Conservation (phyloP, 2,888 invertebrate genomes). For the Diaphora mendica region DNA sequence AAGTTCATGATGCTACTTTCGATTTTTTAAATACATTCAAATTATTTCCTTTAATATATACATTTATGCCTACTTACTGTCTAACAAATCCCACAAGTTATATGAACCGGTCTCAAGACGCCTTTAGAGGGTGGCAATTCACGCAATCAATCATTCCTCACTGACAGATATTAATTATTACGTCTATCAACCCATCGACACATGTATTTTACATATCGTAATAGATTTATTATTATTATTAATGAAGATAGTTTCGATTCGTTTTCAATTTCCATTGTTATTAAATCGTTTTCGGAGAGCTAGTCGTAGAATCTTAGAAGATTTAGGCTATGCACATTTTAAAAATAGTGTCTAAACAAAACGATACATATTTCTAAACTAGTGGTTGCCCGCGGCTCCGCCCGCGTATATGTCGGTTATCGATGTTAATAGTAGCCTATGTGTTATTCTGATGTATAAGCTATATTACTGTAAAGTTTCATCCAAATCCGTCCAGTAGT, state of each 20-base stretch:
- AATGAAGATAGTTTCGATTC: neutral
- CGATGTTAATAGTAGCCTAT: no score
- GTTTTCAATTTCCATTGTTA: neutral
- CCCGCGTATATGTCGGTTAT: no score
- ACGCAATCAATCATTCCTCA: constrained; percentile 65
- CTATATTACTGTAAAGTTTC: no score
- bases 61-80: neutral
- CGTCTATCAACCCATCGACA: constrained; percentile 48
- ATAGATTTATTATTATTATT: constrained; percentile 27
- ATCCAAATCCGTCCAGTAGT: no score
- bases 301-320: neutral
- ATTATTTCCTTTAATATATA: neutral
- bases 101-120: constrained; percentile 42
- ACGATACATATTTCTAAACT: no score
- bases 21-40: neutral
- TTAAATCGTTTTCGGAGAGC: neutral
- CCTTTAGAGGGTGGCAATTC: constrained; percentile 63
- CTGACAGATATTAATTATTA: constrained; percentile 70
- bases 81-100: constrained; percentile 24
- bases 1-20: no score
- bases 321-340: no score
- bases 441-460: no score
- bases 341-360: no score
- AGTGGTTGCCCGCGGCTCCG: no score
- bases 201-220: constrained; percentile 38